Base-by-base conservation (phyloP, 2,797 vertebrate species). In the Clarias platycephalus region DNA sequence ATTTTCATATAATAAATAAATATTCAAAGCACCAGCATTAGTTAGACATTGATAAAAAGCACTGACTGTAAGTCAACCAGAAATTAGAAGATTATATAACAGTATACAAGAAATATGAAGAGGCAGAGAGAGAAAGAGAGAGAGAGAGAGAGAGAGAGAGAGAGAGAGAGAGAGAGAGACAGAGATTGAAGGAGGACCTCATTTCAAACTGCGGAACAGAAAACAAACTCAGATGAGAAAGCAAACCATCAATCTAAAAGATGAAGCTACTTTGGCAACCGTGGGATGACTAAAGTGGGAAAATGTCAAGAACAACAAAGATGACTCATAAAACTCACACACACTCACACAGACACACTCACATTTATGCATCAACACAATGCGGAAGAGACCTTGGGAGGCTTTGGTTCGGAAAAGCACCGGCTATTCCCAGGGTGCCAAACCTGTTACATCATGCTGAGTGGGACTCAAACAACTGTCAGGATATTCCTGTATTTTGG, bases 271-370 rank as follows among this genome's bases (percentile, higher is more conserved):
- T 37, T 16, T 55, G 81, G 62, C 16, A 81, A 16, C 64, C 37
- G 60, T 85, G 28, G 77, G 78, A 84, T 10, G 83, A 80, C 40
- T 81, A 40, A 75, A 75, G 78, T 37, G 78, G 60, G 31, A 74
- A 84, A 71, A 85, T 80, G 70, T 75, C 77, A 85, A 28, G 28
- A 81, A 66, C 68, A 66, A 71, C 57, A 80, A 80, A 78, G 76
- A 37, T 84, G 83, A 84, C 83, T 71, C 76, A 84, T 71, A 78
- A 80, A 64, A 66, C 78, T 28, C 26, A 26, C 34, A 66, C 64
- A 70, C 34, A 22, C 16, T 37, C 67, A 37, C 67, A 81, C 81
- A 75, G 40, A 44, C 44, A 49, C 44, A 49, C 44, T 10, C 44
- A 49, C 44, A 63, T 64, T 80, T 72, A 72, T 72, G 77, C 83